Conservation (phyloP, 1,140 invertebrate species). For the Neodiprion pinetum region DNA sequence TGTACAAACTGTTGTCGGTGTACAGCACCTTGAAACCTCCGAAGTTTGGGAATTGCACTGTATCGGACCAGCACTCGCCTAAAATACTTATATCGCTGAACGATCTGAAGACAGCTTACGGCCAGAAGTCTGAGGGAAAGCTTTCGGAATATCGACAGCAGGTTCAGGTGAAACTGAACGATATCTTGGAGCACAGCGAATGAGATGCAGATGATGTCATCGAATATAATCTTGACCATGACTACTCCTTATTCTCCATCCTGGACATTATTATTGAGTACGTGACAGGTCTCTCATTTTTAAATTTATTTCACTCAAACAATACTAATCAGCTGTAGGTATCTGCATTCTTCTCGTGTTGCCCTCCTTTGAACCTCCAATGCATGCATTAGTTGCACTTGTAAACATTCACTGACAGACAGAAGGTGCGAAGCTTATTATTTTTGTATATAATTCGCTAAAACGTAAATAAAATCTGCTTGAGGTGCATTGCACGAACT, state of each 20-base stretch:
- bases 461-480: too few relatives aligned
- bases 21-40: constrained; percentile 18
- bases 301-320: too few relatives aligned
- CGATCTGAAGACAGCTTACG: constrained; percentile 12
- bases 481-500: too few relatives aligned
- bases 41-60: constrained; percentile 16
- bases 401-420: too few relatives aligned
- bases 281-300: constrained; percentile 15
- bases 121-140: background rate
- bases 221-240: constrained; percentile 13
- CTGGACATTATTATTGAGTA: constrained; percentile 21
- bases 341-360: too few relatives aligned
- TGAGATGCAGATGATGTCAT: constrained; percentile 24
- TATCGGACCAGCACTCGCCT: background rate
- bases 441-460: too few relatives aligned
- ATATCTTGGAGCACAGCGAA: constrained; percentile 9
- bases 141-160: background rate
- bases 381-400: too few relatives aligned
- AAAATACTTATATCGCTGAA: constrained; percentile 9
- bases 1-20: constrained; percentile 17
- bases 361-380: too few relatives aligned
- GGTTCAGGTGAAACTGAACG: constrained; percentile 15
- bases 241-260: constrained; percentile 17
- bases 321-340: too few relatives aligned
- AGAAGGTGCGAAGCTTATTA: too few relatives aligned